Conservation (phyloP, 2,113 vertebrate species). For the Neolamprologus longior region DNA sequence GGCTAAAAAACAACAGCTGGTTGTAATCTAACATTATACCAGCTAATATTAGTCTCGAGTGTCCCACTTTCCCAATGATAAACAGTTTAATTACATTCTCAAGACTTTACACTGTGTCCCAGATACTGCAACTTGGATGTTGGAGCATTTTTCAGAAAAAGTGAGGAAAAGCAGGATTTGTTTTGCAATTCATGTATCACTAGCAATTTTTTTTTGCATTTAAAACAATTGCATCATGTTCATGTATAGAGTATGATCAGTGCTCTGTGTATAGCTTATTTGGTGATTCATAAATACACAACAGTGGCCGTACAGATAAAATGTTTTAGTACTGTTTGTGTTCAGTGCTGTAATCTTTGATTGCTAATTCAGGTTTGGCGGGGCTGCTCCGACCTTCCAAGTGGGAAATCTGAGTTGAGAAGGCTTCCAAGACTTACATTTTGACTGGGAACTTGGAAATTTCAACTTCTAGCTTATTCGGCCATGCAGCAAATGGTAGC, state of each 20-base stretch:
- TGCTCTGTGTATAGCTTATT: not conserved
- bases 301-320: not conserved
- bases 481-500: not conserved
- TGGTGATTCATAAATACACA: not conserved
- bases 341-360: not conserved
- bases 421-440: not conserved
- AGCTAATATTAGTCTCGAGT: not conserved
- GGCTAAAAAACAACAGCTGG: not conserved
- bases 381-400: not conserved
- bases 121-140: not conserved
- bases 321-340: not conserved
- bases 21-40: not conserved
- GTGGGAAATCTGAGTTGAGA: not conserved
- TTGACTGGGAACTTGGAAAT: not conserved
- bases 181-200: not conserved
- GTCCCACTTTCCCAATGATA: not conserved
- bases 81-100: not conserved
- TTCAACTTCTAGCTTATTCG: rapidly evolving
- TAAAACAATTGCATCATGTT: not conserved
- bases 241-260: not conserved
- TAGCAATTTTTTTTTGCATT: not conserved
- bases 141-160: not conserved
- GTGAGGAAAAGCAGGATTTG: not conserved
- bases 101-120: not conserved
- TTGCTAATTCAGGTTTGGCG: not conserved